Evolutionary conservation across 2,113 vertebrate species (phyloP), one percentile per base, ranked within the genome.

Genomic region (Rhynchopsitta pachyrhyncha): DNA sequence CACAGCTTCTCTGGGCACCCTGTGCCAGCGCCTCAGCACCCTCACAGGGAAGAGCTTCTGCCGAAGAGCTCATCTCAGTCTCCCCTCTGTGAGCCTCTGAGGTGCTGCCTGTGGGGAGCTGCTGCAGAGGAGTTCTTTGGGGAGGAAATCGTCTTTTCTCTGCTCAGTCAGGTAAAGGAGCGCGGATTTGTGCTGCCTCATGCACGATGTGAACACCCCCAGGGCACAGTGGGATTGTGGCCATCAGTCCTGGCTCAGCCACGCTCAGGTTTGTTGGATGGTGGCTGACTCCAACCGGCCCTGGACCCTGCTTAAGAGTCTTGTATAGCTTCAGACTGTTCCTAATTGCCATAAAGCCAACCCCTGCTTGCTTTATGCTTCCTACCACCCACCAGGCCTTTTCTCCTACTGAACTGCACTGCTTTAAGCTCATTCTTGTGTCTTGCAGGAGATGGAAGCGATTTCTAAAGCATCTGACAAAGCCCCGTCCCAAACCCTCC

Each of bases 371-470:
- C 57, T 59, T 35, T 59, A 35, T 59, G 33, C 80, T 67, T 75
- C 91, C 88, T 74, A 37, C 94, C 88, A 82, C 92, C 85, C 93
- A 50, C 68, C 71, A 59, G 67, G 7, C 50, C 78, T 55, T 50
- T 33, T 35, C 62, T 86, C 63, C 73, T 19, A 31, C 18, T 13
- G 50, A 63, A 8, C 93, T 10, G 37, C 1, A 3, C n/a, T 27
- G 59, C 33, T 70, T 91, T 60, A 33, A 75, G 39, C 29, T 69
- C 52, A 4, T 20, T 69, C 67, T 60, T 23, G 20, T 59, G 57
- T 23, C 57, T 35, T 59, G 33, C 33, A 59, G 57, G 57, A 23
- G 57, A n/a, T 23, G 9, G 13, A 14, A 57, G 55, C 4, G 3
- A 35, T 49, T 85, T n/a, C 60, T 70, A 59, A 63, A 78, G 42